phyloP scores from a whole-genome alignment of 2,113 vertebrate species.

The Glaucidium brasilianum region DNA sequence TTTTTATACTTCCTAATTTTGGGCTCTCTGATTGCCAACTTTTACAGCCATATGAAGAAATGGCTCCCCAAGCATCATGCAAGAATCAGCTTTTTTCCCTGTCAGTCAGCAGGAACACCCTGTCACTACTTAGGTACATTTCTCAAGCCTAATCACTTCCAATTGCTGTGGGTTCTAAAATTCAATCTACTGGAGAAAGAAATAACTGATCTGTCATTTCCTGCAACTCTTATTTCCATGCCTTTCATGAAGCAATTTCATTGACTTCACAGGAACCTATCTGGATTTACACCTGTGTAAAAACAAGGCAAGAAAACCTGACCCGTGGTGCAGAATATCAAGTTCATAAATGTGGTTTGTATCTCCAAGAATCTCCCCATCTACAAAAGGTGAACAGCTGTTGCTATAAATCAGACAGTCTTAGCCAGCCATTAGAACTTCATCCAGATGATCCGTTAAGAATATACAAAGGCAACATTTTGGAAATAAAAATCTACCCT shows the following conservation, averaged over 20 bases:
- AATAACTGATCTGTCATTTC: not conserved
- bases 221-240: not conserved
- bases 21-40: not conserved
- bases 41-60: not conserved
- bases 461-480: conserved; percentile 42
- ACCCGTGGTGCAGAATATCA: conserved; percentile 15
- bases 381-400: conserved; percentile 55
- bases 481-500: conserved; percentile 50
- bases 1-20: not conserved
- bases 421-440: conserved; percentile 22
- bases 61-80: not conserved
- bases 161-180: not conserved
- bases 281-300: conserved; percentile 53
- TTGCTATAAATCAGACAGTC: conserved; percentile 39
- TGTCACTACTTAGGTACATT: not conserved
- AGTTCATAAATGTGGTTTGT: not conserved
- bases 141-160: conserved; percentile 18
- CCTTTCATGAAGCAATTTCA: conserved; percentile 23
- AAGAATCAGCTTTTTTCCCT: not conserved
- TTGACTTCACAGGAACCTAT: conserved; percentile 22
- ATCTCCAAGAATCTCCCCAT: not conserved
- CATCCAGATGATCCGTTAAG: conserved; percentile 38
- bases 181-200: not conserved
- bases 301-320: not conserved
- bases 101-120: not conserved